Percentiles rank a stretch among this genome's conserved stretches.
Conservation (phyloP, 2,888 invertebrate genomes). For the Lamproptera curius region DNA sequence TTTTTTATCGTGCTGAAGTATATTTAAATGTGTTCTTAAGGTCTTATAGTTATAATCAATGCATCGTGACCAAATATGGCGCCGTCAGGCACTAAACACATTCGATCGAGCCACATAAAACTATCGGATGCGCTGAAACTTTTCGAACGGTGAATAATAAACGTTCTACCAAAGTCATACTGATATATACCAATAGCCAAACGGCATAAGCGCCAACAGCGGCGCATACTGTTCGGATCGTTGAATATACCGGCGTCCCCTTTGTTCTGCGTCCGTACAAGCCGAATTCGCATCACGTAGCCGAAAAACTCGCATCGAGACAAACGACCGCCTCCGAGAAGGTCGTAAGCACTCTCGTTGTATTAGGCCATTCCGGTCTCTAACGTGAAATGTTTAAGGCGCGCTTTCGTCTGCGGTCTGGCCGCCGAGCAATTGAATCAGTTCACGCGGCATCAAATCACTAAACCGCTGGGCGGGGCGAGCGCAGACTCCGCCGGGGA, state of each 20-base stretch:
- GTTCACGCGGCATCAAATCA: constrained; percentile 79
- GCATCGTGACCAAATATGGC: constrained; percentile 37
- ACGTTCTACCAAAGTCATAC: constrained; percentile 68
- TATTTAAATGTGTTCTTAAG: too few relatives aligned
- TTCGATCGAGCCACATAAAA: constrained; percentile 51
- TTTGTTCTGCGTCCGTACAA: constrained; percentile 72
- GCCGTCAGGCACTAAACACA: constrained; percentile 51
- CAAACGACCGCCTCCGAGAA: constrained; percentile 72
- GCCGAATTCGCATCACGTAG: constrained; percentile 76
- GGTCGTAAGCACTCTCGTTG: constrained; percentile 68
- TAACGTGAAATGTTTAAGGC: constrained; percentile 67
- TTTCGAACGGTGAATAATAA: constrained; percentile 70
- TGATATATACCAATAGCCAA: constrained; percentile 43
- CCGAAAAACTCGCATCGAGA: constrained; percentile 76
- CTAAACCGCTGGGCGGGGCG: constrained; percentile 78
- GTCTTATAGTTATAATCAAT: constrained; percentile 16
- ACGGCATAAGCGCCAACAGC: constrained; percentile 53
- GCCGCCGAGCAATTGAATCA: constrained; percentile 74
- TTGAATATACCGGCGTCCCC: constrained; percentile 52
- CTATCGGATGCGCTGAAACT: constrained; percentile 62
- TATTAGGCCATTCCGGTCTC: constrained; percentile 73
- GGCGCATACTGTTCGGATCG: constrained; percentile 57
- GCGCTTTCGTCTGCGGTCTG: constrained; percentile 57
- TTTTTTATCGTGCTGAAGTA: too few relatives aligned
- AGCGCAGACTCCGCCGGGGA: constrained; percentile 71